These are phyloP conservation scores for Calliphora vomitoria DNA, from an alignment of 2,888 invertebrate genomes.

Conservation along the genomic window DNA sequence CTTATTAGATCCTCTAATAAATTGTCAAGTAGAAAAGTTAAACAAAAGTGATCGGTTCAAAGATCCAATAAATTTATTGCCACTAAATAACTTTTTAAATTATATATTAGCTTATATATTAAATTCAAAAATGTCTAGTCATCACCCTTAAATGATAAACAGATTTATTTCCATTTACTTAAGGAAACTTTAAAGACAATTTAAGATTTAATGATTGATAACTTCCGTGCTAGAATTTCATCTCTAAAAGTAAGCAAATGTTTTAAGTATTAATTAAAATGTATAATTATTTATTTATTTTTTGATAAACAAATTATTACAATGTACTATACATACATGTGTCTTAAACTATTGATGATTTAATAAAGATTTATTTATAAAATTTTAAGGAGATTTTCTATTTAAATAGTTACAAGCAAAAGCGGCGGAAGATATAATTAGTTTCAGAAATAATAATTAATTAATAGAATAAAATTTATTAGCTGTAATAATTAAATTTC, in stretches of 20 bases:
- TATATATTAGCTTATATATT: background rate
- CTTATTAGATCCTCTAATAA: too few relatives aligned
- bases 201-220: conserved; percentile 14
- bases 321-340: background rate
- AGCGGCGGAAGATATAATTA: background rate
- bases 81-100: too few relatives aligned
- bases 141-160: background rate
- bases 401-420: background rate
- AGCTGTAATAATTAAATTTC: background rate
- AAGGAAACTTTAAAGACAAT: conserved; percentile 19
- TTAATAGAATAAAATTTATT: conserved; percentile 16
- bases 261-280: conserved; percentile 9
- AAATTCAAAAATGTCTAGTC: background rate
- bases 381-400: background rate
- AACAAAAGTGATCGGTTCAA: too few relatives aligned
- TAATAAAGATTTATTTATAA: background rate
- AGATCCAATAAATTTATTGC: too few relatives aligned
- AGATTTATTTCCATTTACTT: background rate
- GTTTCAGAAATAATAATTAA: background rate
- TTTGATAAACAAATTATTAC: background rate
- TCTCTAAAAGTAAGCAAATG: background rate
- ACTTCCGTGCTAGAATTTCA: conserved; percentile 21
- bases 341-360: background rate
- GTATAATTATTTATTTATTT: background rate
- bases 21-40: too few relatives aligned